Evolutionary conservation across 2,888 invertebrate genomes (phyloP).

Genomic region (Liodrosophila aerea): DNA sequence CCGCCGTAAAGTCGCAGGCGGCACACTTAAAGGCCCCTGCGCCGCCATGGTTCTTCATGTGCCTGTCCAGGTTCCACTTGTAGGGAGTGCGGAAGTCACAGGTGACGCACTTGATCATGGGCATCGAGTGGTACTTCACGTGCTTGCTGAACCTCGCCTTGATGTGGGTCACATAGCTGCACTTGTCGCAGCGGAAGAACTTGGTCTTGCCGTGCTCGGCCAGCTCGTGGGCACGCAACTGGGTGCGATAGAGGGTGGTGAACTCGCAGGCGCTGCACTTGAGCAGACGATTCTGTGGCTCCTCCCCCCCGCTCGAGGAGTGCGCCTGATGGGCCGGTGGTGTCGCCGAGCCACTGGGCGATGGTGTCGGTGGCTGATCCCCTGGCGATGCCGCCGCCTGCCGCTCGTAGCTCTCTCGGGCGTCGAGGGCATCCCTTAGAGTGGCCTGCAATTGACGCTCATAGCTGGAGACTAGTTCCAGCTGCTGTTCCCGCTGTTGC

Average conservation of each 20-base stretch:
- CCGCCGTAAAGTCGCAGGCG: conserved; percentile 94
- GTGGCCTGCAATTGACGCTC: conserved; percentile 53
- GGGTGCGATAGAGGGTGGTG: conserved; percentile 86
- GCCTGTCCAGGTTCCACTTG: conserved; percentile 96
- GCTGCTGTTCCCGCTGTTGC: conserved; percentile 71
- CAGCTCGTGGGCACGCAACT: conserved; percentile 88
- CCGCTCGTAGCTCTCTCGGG: conserved; percentile 38
- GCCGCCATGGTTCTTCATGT: conserved; percentile 95
- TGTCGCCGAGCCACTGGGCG: conserved; percentile 77
- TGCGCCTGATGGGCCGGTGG: conserved; percentile 56
- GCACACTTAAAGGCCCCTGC: conserved; percentile 92
- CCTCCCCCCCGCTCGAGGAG: conserved; percentile 60
- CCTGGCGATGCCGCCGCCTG: conserved; percentile 45
- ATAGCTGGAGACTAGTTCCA: conserved; percentile 61
- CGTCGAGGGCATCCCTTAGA: conserved; percentile 35
- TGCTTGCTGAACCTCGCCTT: conserved; percentile 95
- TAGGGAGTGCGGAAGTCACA: conserved; percentile 97
- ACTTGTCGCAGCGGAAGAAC: conserved; percentile 93
- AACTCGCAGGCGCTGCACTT: conserved; percentile 88
- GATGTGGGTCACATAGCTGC: conserved; percentile 95
- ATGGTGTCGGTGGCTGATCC: conserved; percentile 72
- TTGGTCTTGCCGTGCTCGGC: conserved; percentile 89
- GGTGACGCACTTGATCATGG: conserved; percentile 95
- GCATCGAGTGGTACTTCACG: conserved; percentile 96
- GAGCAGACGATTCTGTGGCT: conserved; percentile 80